A percentile compares a stretch with the other conserved stretches of the same genome.
Evolutionary conservation across 2,888 invertebrate genomes (phyloP).

Genomic region (Congeria kusceri): DNA sequence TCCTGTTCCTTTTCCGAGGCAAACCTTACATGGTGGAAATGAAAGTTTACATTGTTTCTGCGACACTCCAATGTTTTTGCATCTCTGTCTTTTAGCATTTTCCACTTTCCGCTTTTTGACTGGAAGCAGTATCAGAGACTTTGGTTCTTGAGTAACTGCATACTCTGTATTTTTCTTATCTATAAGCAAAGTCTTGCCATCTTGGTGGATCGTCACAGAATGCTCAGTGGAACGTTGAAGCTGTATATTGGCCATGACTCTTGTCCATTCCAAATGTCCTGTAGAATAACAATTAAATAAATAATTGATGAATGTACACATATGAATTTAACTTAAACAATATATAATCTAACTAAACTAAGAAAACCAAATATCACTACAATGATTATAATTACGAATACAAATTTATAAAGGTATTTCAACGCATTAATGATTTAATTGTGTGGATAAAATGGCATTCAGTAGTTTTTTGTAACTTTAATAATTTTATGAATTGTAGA

Average conservation of each 20-base stretch:
- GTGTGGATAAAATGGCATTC: too few relatives aligned
- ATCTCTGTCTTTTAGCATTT: conserved; percentile 43
- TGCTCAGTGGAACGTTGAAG: background rate
- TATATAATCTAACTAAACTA: too few relatives aligned
- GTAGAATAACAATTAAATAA: too few relatives aligned
- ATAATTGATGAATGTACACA: too few relatives aligned
- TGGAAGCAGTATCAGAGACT: conserved; percentile 33
- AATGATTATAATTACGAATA: too few relatives aligned
- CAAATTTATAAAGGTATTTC: too few relatives aligned
- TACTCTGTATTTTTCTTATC: conserved; percentile 31
- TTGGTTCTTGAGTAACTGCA: background rate
- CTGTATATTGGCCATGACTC: background rate
- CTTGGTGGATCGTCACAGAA: background rate
- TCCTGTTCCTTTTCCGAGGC: conserved; percentile 59
- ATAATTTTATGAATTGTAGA: too few relatives aligned
- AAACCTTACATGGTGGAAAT: conserved; percentile 62
- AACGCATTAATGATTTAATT: too few relatives aligned
- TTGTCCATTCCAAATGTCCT: conserved; percentile 1
- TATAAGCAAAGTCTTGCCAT: conserved; percentile 9
- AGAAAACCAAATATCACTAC: too few relatives aligned
- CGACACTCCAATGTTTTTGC: conserved; percentile 46
- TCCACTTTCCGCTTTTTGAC: conserved; percentile 54
- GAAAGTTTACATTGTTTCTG: conserved; percentile 63
- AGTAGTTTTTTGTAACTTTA: too few relatives aligned
- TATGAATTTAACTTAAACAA: too few relatives aligned